These are phyloP conservation scores for Illadopsis cleaveri DNA, from an alignment of 2,113 vertebrate species.

Conservation along the genomic window DNA sequence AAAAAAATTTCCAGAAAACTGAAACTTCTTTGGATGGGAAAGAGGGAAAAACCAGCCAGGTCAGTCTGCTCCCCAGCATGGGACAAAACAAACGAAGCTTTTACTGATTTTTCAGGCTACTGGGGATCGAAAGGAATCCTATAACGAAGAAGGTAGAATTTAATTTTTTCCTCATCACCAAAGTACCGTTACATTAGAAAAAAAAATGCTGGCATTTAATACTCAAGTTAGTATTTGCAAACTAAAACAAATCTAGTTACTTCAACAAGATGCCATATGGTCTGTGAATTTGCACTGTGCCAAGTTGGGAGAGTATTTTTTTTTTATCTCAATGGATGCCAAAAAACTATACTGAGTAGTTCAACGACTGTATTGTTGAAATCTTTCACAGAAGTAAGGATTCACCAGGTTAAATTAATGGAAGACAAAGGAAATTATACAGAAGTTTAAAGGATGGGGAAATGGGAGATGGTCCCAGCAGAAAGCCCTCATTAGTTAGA, in stretches of 20 bases:
- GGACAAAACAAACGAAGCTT: neutral
- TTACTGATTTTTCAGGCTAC: neutral
- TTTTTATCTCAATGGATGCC: neutral
- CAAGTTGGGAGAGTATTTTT: neutral
- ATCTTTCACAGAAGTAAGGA: neutral
- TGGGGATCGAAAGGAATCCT: neutral
- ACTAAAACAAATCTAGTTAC: slow-evolving; percentile 20
- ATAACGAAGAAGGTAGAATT: neutral
- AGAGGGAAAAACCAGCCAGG: neutral
- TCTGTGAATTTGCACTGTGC: neutral
- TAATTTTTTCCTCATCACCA: neutral
- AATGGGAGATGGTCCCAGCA: neutral
- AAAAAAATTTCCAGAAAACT: neutral
- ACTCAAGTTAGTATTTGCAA: slow-evolving; percentile 22
- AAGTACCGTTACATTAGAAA: neutral
- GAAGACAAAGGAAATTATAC: neutral
- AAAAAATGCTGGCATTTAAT: neutral
- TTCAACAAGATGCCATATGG: slow-evolving; percentile 31
- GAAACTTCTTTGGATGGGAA: neutral
- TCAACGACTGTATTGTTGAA: neutral
- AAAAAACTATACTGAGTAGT: neutral
- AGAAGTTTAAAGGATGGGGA: neutral
- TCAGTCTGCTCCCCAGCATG: neutral
- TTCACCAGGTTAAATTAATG: neutral
- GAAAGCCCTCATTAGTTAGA: neutral